Evolutionary conservation across 2,888 invertebrate genomes (phyloP), one percentile per base, ranked within the genome.

Genomic region (Mythimna ferrago): DNA sequence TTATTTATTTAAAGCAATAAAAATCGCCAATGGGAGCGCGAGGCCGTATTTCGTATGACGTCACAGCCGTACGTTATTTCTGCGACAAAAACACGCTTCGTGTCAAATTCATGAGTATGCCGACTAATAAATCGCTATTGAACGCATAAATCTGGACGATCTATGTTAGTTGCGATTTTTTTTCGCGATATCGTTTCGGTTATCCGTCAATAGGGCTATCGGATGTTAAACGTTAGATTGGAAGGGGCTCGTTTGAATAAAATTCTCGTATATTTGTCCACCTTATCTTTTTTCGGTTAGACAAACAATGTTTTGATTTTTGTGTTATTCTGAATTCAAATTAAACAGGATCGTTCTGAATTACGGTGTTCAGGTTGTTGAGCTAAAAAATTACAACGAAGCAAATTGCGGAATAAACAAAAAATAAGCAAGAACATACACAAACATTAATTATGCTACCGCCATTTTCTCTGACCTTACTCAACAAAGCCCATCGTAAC

Each of bases 1-100:
- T 89, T 89, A 91, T 91, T 89, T 90, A 90, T 91, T 88, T 86
- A 82, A 80, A 78, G 83, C 90, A 87, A 89, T 90, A 89, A 89
- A 90, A 85, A 83, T 81, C 77, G 21, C 53, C 76, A 73, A 83
- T 83, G 84, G 73, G 63, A 82, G 82, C 83, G 78, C 80, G 80
- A 57, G 75, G 73, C 83, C 81, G 87, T 90, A 89, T 89, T 87
- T 90, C 76, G 87, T 77, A 76, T 87, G 87, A 87, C 89, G 89
- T 90, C 91, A 89, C 80, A 80, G 70, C 77, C 88, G 88, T 85
- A 80, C 89, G 88, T 89, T 89, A 88, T 89, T 87, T 85, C 86
- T 73, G 84, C 82, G 86, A 86, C 89, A 89, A 90, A 90, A 90
- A 90, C 90, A 88, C 82, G 89, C 73, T 82, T 65, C 87, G 80